A percentile compares a stretch with the other conserved stretches of the same genome.
phyloP scores from a whole-genome alignment of 2,888 invertebrate genomes.

The Acrobeloides nanus region DNA sequence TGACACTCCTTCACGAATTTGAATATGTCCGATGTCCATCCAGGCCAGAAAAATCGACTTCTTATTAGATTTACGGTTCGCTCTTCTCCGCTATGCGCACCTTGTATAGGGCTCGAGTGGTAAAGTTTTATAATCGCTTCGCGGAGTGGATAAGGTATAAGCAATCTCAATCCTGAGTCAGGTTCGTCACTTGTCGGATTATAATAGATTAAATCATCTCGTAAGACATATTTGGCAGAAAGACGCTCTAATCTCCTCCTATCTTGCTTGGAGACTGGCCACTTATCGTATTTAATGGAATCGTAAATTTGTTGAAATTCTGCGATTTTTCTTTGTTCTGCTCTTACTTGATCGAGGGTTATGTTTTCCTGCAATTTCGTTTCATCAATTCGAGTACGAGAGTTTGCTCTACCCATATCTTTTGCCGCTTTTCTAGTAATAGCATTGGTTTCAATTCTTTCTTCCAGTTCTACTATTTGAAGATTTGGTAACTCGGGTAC shows the following conservation, averaged over 20 bases:
- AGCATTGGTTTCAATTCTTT: too few species aligned
- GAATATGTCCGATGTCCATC: conserved; percentile 10
- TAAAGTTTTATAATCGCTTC: conserved; percentile 7
- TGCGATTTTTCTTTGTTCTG: neutral
- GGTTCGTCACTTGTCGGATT: neutral
- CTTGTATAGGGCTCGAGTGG: conserved; percentile 7
- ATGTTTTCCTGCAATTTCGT: too few species aligned
- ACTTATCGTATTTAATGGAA: neutral
- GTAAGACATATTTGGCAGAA: neutral
- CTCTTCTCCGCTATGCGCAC: conserved; percentile 16
- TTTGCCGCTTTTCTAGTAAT: neutral
- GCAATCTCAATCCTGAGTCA: neutral
- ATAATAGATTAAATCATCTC: neutral
- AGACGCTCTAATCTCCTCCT: neutral
- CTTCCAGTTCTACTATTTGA: too few species aligned
- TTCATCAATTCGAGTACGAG: too few species aligned
- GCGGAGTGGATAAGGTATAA: conserved; percentile 7
- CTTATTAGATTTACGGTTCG: conserved; percentile 10
- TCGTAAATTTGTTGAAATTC: neutral
- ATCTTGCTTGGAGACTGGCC: neutral
- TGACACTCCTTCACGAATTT: conserved; percentile 9
- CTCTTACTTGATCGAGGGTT: too few species aligned
- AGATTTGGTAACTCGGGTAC: too few species aligned
- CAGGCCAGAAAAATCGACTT: conserved; percentile 11
- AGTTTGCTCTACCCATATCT: neutral